These are phyloP conservation scores for human DNA, from an alignment of 2,113 vertebrate species.

Conservation along the genomic window DNA sequence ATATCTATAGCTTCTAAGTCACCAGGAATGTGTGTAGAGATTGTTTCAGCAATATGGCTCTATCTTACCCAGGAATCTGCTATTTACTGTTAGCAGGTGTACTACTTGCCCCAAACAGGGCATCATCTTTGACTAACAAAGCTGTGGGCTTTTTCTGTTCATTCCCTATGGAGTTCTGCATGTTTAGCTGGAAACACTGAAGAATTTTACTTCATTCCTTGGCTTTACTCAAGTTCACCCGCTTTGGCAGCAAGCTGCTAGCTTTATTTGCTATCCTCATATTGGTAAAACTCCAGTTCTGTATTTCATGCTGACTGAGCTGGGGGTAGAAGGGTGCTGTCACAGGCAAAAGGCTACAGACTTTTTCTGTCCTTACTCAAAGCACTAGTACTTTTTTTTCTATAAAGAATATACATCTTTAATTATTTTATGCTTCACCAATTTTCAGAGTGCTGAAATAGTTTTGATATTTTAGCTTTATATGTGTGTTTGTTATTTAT, in stretches of 20 bases:
- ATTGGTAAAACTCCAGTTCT: neutral
- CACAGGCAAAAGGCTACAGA: neutral
- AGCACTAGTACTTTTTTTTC: neutral
- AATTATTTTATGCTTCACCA: neutral
- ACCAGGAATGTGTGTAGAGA: neutral
- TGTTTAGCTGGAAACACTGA: neutral
- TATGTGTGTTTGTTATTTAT: too few relatives aligned
- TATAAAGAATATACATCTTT: neutral
- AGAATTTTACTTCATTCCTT: neutral
- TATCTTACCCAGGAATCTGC: neutral
- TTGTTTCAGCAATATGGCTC: neutral
- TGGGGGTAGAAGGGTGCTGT: neutral
- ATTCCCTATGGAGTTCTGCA: neutral
- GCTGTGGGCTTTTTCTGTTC: neutral
- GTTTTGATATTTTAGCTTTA: too few relatives aligned
- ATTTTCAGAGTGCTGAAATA: neutral
- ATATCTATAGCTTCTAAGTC: neutral
- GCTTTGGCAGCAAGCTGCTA: neutral
- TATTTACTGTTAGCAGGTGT: neutral
- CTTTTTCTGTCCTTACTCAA: neutral
- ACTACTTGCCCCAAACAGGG: neutral
- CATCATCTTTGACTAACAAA: neutral
- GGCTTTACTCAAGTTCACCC: neutral
- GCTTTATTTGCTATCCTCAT: neutral
- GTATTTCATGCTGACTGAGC: neutral